Base-by-base conservation (phyloP, 2,113 vertebrate genomes). In the Lycaon pictus region DNA sequence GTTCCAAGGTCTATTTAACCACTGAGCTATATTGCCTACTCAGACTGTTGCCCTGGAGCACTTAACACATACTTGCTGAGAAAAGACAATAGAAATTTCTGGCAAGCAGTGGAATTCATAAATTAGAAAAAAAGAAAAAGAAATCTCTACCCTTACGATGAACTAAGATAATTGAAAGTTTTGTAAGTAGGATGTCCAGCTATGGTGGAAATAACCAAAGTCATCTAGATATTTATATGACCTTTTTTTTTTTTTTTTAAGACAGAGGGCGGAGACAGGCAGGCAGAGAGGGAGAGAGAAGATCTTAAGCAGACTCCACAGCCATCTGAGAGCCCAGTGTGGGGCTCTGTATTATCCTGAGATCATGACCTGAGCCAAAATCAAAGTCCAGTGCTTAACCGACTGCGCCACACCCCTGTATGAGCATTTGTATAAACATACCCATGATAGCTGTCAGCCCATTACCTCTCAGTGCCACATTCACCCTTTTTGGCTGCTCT, bases 401-500 rank as follows among this genome's bases (percentile, higher is more conserved):
- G 32, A 69, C 16, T 35, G 67, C 10, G 32, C 8, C 17, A 35
- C 8, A 5, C 17, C 32, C 32, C 7, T 35, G 4, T 69, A 35
- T 23, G 5, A 27, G 32, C 15, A 35, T 23, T 83, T 67, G 56
- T 74, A 43, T 35, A n/a, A 51, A 72, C 22, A 16, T 55, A 69
- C n/a, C 16, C 90, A 27, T 79, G 25, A 22, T 43, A 12, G n/a
- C 55, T 43, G 10, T 25, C 56, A 43, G 7, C 37, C 83, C 32
- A 22, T 3, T 77, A 71, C n/a, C 48, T 77, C 76, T 86, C 13
- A 51, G n/a, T 25, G 56, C 16, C 43, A 37, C 60, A 35, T 62
- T 51, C 53, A 90, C 37, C 86, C 81, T 93, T 95, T 92, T 96
- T 81, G 65, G 80, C 74, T 90, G 93, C 81, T 87, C 53, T 63